Evolutionary conservation across 1,140 invertebrate species (phyloP), one percentile per base, ranked within the genome.

Genomic region (Bactericera cockerelli): DNA sequence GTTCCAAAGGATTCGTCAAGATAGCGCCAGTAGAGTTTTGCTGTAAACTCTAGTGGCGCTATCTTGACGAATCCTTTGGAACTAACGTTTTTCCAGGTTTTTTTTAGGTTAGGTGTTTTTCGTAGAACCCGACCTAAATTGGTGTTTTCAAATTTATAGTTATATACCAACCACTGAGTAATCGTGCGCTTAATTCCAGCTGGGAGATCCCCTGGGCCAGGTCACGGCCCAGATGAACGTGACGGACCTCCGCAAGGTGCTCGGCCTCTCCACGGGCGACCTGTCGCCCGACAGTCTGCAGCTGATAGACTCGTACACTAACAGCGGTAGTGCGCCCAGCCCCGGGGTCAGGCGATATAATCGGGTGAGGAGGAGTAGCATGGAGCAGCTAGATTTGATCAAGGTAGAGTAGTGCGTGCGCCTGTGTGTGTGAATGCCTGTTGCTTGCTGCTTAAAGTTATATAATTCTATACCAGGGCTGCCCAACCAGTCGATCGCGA

Each of bases 321-420:
- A 67, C 19, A 58, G 68, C 3, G n/a, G n/a, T n/a, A 63, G 68
- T 2, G 60, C 69, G 14, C 63, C 69, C 11, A 66, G 69, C 10
- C 68, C 70, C 26, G 67, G 66, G 8, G 69, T 74, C 1, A 70
- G 73, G 56, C 70, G 76, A 65, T 75, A 81, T 42, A 49, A 49
- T 16, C 79, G 86, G 64, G 81, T 89, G 58, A 79, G 90, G 65
- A 77, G 93, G 58, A 84, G 90, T 70, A 94, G 90, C 71, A 97
- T 97, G 93, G 93, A 96, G 71, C 91, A 94, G 69, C 79, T 97
- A 73, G 89, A 94, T 73, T 76, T 98, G 14, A 86, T 98, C 72
- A 93, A 93, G 78, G 83, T 90, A 62, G 69, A 19, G 59, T 57
- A 19, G 26, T 60, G 57, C 33, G 4, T 31, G 26, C 22, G 4